phyloP scores from a whole-genome alignment of 2,797 vertebrate species.

The Siniperca scherzeri region DNA sequence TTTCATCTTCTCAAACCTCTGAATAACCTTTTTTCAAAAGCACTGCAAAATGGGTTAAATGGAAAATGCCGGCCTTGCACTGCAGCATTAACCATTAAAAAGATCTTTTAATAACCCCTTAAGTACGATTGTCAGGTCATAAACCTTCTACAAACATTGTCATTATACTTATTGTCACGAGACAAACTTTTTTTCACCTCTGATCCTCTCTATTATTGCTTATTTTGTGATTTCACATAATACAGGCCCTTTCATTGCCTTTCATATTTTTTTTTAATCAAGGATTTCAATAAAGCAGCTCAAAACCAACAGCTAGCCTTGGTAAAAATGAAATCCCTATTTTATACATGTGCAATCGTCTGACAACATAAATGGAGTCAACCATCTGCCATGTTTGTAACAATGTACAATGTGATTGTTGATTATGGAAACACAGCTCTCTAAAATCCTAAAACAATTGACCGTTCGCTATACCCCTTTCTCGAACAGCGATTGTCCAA shows the following conservation, averaged over 20 bases:
- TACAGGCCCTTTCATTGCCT: not conserved
- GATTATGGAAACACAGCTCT: not conserved
- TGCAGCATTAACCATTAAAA: not conserved
- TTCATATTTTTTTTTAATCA: not conserved
- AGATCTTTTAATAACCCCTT: not conserved
- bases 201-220: not conserved
- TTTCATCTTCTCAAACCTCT: not conserved
- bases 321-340: not conserved
- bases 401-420: not conserved
- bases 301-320: not conserved
- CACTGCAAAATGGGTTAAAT: not conserved
- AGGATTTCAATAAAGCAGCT: slow-evolving; percentile 4
- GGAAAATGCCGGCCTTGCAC: not conserved
- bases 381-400: not conserved
- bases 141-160: not conserved
- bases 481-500: not conserved
- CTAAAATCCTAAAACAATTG: not conserved
- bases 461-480: not conserved
- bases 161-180: not conserved
- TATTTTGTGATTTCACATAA: slow-evolving; percentile 19
- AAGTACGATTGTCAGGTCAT: not conserved
- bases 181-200: not conserved
- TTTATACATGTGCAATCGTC: not conserved
- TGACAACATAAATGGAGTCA: not conserved
- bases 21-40: not conserved